Conservation (phyloP, 2,113 vertebrate species). For the Procavia capensis region DNA sequence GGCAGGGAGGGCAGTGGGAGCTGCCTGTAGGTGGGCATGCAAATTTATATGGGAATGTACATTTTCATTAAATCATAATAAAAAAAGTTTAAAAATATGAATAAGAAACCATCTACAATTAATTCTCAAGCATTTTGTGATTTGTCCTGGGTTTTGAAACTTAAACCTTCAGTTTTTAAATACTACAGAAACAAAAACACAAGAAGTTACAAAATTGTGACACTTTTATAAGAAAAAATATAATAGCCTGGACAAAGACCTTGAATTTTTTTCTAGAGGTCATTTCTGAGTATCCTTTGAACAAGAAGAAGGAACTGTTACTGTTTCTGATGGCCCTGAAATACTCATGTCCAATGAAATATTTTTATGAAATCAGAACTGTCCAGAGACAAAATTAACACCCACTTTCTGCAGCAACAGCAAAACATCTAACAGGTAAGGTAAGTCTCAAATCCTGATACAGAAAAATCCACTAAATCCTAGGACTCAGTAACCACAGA, state of each 20-base stretch:
- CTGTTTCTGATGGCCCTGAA: not conserved
- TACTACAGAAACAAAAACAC: not conserved
- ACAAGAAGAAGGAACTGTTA: not conserved
- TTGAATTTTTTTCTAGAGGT: not conserved
- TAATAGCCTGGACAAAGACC: not conserved
- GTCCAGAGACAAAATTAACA: not conserved
- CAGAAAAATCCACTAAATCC: not conserved
- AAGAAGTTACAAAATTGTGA: not conserved
- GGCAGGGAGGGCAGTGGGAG: too few relatives aligned
- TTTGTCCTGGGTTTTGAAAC: conserved; percentile 7
- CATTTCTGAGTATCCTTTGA: not conserved
- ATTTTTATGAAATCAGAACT: not conserved
- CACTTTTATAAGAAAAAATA: not conserved
- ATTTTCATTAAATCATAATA: too few relatives aligned
- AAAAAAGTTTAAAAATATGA: not conserved
- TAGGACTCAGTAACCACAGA: not conserved
- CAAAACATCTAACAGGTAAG: not conserved
- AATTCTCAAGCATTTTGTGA: not conserved
- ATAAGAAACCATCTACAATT: not conserved
- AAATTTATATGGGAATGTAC: too few relatives aligned
- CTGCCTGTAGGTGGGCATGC: too few relatives aligned
- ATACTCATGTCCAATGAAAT: not conserved
- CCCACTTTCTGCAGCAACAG: not conserved
- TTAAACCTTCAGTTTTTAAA: not conserved
- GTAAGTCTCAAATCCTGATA: not conserved